Conservation (phyloP, 2,113 vertebrate species). For the Corvus moneduloides region DNA sequence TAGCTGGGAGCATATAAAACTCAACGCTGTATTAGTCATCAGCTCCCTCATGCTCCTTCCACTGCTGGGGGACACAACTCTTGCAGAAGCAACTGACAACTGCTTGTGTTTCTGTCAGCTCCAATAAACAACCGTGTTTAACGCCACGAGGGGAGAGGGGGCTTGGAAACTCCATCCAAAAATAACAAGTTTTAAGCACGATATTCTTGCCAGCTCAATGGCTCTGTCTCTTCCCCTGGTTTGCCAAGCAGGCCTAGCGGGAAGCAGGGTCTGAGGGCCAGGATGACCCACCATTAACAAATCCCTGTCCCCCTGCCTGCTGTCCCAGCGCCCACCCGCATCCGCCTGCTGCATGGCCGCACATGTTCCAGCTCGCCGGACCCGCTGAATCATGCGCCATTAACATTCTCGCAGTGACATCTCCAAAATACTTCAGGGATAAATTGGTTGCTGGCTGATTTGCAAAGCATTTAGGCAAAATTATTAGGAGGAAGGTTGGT, state of each 20-base stretch:
- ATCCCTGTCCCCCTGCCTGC: background rate
- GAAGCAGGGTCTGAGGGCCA: background rate
- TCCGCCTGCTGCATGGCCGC: accelerated
- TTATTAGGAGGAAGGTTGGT: conserved; percentile 10
- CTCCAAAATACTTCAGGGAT: conserved; percentile 29
- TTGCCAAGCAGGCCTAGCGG: background rate
- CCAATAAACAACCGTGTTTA: conserved; percentile 4
- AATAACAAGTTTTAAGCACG: background rate
- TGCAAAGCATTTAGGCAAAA: conserved; percentile 20
- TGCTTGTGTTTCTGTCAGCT: conserved; percentile 51
- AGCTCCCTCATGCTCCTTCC: conserved; percentile 5
- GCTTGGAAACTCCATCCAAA: background rate
- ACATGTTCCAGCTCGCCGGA: background rate
- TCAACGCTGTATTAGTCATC: background rate
- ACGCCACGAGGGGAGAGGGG: background rate
- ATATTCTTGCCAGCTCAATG: background rate
- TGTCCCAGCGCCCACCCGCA: background rate
- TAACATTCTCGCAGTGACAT: conserved; percentile 16
- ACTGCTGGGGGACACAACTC: conserved; percentile 13
- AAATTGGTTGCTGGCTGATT: conserved; percentile 57
- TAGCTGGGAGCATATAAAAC: conserved; percentile 40
- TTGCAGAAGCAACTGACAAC: conserved; percentile 3
- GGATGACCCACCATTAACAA: background rate
- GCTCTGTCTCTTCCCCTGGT: background rate
- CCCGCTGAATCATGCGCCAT: background rate